Conservation (phyloP, 2,113 vertebrate species). For the Gambusia holbrooki region DNA sequence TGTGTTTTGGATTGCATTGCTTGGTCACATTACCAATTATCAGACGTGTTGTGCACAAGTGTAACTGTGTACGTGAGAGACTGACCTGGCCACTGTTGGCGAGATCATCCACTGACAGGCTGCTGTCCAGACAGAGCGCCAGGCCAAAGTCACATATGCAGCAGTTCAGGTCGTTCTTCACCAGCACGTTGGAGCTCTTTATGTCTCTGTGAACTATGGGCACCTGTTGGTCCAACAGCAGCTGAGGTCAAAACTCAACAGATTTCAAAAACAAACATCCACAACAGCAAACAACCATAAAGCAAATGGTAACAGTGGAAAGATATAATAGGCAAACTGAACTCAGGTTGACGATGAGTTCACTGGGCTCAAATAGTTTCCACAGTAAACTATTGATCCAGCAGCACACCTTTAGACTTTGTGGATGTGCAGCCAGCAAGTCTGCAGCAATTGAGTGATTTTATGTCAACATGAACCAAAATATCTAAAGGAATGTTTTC, state of each 20-base stretch:
- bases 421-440: no score
- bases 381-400: no score
- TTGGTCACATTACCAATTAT: no score
- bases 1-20: no score
- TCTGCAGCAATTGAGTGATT: no score
- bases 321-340: no score
- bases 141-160: constrained; percentile 98
- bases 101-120: constrained; percentile 92
- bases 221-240: constrained; percentile 55
- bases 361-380: no score
- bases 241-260: neutral
- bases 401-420: no score
- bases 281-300: neutral
- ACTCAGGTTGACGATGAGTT: no score
- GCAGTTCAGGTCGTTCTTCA: constrained; percentile 92
- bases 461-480: no score
- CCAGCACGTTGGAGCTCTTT: constrained; percentile 96
- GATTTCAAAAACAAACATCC: neutral
- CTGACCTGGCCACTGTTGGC: constrained; percentile 96
- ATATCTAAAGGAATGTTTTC: no score
- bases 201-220: constrained; percentile 94
- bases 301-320: neutral
- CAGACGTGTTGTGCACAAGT: no score
- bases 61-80: neutral
- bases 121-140: constrained; percentile 89